Percentiles rank a stretch among this genome's conserved stretches.
phyloP scores from a whole-genome alignment of 2,888 invertebrate species.

The Busseola fusca region DNA sequence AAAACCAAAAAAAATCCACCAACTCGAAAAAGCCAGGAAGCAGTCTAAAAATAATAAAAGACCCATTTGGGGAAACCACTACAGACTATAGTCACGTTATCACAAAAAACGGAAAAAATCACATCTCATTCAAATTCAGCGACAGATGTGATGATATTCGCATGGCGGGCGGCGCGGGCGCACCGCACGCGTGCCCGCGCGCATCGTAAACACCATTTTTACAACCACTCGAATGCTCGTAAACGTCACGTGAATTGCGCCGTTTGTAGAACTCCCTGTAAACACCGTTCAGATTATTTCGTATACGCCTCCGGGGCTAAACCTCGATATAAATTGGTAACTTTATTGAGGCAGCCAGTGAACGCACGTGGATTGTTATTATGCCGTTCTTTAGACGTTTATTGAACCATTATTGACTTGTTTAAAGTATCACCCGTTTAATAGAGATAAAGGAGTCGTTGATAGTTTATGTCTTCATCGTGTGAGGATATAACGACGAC shows the following conservation, averaged over 20 bases:
- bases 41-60: slow-evolving; percentile 50
- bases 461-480: slow-evolving; percentile 86
- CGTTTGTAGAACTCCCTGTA: slow-evolving; percentile 87
- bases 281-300: slow-evolving; percentile 88
- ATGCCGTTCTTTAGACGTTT: slow-evolving; percentile 87
- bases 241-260: slow-evolving; percentile 88
- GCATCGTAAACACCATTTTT: slow-evolving; percentile 87
- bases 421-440: slow-evolving; percentile 88
- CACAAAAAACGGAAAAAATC: slow-evolving; percentile 63
- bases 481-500: slow-evolving; percentile 72
- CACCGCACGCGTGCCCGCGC: slow-evolving; percentile 77
- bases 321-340: slow-evolving; percentile 87
- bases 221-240: slow-evolving; percentile 86
- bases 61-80: slow-evolving; percentile 59
- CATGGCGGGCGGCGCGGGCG: slow-evolving; percentile 70
- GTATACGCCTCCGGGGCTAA: slow-evolving; percentile 88
- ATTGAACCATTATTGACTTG: slow-evolving; percentile 89
- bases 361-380: slow-evolving; percentile 87
- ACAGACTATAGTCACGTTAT: slow-evolving; percentile 61
- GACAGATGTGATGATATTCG: slow-evolving; percentile 79
- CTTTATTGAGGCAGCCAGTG: slow-evolving; percentile 83
- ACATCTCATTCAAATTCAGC: slow-evolving; percentile 76
- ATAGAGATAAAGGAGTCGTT: slow-evolving; percentile 87
- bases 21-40: slow-evolving; percentile 37
- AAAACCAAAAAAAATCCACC: slow-evolving; percentile 10